Evolutionary conservation across 2,113 vertebrate species (phyloP).

Genomic region (Choloepus hoffmanni): DNA sequence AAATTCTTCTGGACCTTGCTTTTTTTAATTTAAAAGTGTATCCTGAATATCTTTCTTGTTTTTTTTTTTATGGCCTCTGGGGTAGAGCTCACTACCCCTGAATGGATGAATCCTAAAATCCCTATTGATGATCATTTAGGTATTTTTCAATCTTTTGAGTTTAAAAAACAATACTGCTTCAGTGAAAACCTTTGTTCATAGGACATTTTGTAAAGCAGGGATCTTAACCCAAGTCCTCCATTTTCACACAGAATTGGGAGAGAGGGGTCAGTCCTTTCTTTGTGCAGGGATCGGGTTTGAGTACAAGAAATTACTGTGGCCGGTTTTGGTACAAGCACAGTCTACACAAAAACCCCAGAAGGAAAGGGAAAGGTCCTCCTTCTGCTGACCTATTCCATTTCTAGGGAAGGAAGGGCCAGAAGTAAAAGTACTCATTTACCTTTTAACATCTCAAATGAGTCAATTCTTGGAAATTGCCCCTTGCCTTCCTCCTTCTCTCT

Average conservation of each 20-base stretch:
- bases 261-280: background rate
- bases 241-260: background rate
- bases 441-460: background rate
- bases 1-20: background rate
- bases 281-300: background rate
- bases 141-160: conserved; percentile 48
- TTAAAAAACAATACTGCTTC: background rate
- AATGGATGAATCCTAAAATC: background rate
- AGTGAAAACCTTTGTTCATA: background rate
- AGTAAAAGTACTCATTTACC: background rate
- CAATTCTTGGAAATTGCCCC: background rate
- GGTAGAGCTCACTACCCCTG: background rate
- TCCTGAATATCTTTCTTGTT: background rate
- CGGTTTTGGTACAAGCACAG: background rate
- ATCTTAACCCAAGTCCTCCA: background rate
- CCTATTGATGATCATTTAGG: background rate
- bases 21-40: background rate
- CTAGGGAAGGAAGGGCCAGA: background rate
- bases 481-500: background rate
- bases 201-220: conserved; percentile 37
- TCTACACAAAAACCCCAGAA: background rate
- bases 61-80: background rate
- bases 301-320: background rate
- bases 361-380: background rate
- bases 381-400: background rate